Percentiles rank a stretch among this genome's conserved stretches.
Conservation (phyloP, 2,888 invertebrate species). For the Andrena flavipes region DNA sequence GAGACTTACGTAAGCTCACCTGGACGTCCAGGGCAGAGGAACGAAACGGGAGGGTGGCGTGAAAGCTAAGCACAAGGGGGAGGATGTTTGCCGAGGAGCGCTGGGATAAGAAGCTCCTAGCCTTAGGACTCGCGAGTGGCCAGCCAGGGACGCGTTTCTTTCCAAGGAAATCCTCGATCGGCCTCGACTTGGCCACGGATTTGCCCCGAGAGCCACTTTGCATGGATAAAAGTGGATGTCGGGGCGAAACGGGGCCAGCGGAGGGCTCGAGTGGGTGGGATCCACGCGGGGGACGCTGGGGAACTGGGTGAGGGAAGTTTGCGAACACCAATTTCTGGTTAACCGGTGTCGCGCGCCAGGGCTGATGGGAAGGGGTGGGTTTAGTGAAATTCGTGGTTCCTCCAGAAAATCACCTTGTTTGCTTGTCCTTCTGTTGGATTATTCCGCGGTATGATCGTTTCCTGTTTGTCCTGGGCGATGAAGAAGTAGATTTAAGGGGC, state of each 20-base stretch:
- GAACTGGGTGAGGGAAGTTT: conserved; percentile 21
- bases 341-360: background rate
- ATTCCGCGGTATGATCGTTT: no score
- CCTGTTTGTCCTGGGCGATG: no score
- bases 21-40: conserved; percentile 3
- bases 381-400: conserved; percentile 13
- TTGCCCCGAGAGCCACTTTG: conserved; percentile 24
- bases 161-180: background rate
- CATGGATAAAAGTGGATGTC: conserved; percentile 30
- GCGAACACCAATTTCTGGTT: conserved; percentile 27
- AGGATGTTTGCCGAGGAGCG: no score
- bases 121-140: no score
- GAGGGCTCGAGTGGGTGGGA: conserved; percentile 4
- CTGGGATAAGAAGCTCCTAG: no score
- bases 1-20: conserved; percentile 43
- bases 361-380: background rate
- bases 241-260: conserved; percentile 13
- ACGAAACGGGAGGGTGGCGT: background rate
- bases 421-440: background rate
- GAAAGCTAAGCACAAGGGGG: no score
- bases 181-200: conserved; percentile 16
- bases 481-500: no score
- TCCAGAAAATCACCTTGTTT: conserved; percentile 7
- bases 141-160: background rate
- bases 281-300: background rate